Base-by-base conservation (phyloP, 2,113 vertebrate genomes). In the Pachycephala philippinensis region DNA sequence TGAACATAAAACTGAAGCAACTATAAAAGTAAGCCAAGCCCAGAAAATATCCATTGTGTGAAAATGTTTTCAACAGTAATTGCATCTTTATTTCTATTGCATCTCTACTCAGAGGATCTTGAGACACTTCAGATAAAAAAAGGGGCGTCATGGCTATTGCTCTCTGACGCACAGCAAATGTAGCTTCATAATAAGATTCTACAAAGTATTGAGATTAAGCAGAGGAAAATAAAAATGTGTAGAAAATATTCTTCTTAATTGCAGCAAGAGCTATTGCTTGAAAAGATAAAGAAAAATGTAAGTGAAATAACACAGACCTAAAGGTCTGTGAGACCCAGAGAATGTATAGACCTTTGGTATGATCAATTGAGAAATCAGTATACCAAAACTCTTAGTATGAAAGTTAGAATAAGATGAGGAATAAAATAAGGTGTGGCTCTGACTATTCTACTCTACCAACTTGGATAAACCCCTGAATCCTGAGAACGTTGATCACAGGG, bases 401-500 rank as follows among this genome's bases (percentile, higher is more conserved):
- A 74, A 60, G 19, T 40, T 63, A 50, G 23, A 39, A 28, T 81
- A 82, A 69, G 19, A 30, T 49, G 10, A 56, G 11, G 44, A 72
- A 30, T 74, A 47, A 65, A 80, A 40, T 63, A 79, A 53, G 14
- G 2, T 19, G 4, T 47, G 24, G 6, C 20, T 84, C 40, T 81
- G 30, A 22, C 15, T 90, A 8, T 72, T 65, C 30, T 64, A 40
- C 9, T 64, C 35, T 44, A 33, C 6, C 27, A 50, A 23, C 14
- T 11, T 27, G 52, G 66, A 56, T 21, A 61, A 65, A 66, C 4
- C 27, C 24, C 37, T 39, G 10, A 74, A 56, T 76, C 16, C 49
- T 54, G 27, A 77, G 35, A 84, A 63, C 0, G 0, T 13, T 8
- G 3, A 59, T 27, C 63, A 63, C 24, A 71, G 40, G 15, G 3